Conservation (phyloP, 1,140 invertebrate species). For the Lanistes nyassanus region DNA sequence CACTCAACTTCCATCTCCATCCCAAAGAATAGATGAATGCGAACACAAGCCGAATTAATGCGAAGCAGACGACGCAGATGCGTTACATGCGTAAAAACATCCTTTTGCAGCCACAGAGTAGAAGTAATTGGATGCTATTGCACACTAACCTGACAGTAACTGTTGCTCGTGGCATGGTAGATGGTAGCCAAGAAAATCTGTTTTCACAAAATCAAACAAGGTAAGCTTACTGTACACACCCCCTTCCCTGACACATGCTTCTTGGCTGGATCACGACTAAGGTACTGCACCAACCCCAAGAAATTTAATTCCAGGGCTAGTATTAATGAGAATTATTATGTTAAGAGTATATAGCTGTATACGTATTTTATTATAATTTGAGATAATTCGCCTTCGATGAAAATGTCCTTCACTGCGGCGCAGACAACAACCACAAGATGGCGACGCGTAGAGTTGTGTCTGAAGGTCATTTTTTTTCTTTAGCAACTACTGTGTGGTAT, state of each 20-base stretch:
- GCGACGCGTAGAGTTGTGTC: constrained; percentile 15
- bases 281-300: too few relatives aligned
- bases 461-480: constrained; percentile 20
- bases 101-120: neutral
- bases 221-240: neutral
- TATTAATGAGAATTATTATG: too few relatives aligned
- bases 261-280: neutral
- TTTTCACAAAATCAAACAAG: neutral
- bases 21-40: neutral
- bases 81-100: neutral
- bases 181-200: neutral
- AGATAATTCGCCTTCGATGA: too few relatives aligned
- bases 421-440: neutral
- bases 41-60: neutral
- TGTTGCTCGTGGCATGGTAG: constrained; percentile 35
- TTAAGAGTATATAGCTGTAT: too few relatives aligned
- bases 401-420: neutral
- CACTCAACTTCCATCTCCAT: neutral
- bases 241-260: neutral
- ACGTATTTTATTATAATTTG: too few relatives aligned
- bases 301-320: too few relatives aligned
- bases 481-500: neutral
- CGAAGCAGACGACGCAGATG: constrained; percentile 9
- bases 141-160: constrained; percentile 35
- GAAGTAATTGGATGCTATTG: neutral